Base-by-base conservation (phyloP, 1,140 invertebrate genomes). In the Ceratina japonica region DNA sequence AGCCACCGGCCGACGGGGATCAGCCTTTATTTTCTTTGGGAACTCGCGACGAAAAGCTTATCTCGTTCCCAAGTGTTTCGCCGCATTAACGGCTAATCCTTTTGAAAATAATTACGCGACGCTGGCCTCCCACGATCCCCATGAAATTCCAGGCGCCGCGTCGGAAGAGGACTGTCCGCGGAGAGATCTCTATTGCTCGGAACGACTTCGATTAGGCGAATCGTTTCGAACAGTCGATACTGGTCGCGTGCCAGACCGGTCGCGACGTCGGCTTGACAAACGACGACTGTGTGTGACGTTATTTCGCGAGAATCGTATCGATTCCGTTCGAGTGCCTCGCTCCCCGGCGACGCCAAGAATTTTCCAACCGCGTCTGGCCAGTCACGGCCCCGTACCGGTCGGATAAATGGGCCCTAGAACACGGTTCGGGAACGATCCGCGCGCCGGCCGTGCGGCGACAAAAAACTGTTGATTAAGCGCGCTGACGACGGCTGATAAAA, bases 21-120 rank as follows among this genome's bases (percentile, higher is more conserved):
- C 79, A 85, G 82, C 79, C 80, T 75, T 74, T 86, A 84, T 84
- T 86, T 86, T 86, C 82, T 84, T 86, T 84, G 56, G 52, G 31
- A 75, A 79, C 79, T 73, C 58, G 37, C 37, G n/a, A 37, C 79
- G 58, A 70, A 44, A 44, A 79, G 79, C 79, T 86, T 84, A 86
- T 84, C 84, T 82, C 75, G 75, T 75, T 75, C 81, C 79, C 63
- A 79, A 82, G 79, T 82, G 80, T 82, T 86, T 84, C 71, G 75
- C 59, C 59, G 75, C 68, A 78, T 78, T 78, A 78, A 72, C 79
- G 71, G 69, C 65, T 79, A 86, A 86, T 86, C 78, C 79, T 79
- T 44, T 72, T 27, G 79, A 84, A 81, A 86, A 86, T 83, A 87
- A 86, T 83, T 85, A 86, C 59, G 58, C 63, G 52, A 1, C 18